phyloP scores from a whole-genome alignment of 2,888 invertebrate species.

The Sicus ferrugineus region DNA sequence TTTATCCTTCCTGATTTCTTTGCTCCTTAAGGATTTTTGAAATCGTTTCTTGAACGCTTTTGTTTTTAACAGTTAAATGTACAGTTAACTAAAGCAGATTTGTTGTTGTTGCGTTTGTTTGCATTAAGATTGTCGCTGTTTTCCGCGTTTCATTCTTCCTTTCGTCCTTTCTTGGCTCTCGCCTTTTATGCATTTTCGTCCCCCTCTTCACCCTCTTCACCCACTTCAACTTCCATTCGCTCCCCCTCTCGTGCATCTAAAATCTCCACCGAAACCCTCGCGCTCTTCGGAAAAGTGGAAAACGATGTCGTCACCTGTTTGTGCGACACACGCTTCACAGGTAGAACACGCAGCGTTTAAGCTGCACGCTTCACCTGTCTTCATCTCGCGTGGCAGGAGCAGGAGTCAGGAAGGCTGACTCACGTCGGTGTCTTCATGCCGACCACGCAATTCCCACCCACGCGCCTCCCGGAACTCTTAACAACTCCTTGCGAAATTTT shows the following conservation, averaged over 20 bases:
- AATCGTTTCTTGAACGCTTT: too few species aligned
- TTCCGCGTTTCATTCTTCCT: not conserved
- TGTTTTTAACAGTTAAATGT: too few species aligned
- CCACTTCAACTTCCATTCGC: too few species aligned
- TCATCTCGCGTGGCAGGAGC: not conserved
- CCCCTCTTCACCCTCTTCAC: not conserved
- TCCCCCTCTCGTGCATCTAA: too few species aligned
- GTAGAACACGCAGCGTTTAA: slow-evolving; percentile 11
- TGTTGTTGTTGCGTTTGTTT: not conserved
- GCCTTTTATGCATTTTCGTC: not conserved
- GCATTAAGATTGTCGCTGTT: not conserved
- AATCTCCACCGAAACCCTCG: too few species aligned
- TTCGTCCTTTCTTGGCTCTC: not conserved
- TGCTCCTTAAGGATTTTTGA: too few species aligned
- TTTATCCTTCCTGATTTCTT: too few species aligned
- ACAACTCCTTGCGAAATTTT: slow-evolving; percentile 20
- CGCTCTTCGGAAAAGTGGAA: too few species aligned
- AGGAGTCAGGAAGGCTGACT: too few species aligned
- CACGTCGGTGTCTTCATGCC: not conserved
- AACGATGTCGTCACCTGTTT: not conserved
- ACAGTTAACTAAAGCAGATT: too few species aligned
- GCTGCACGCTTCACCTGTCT: slow-evolving; percentile 11
- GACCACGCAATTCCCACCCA: not conserved
- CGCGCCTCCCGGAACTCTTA: slow-evolving; percentile 17
- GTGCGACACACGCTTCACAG: slow-evolving; percentile 11